Percentiles rank a stretch among this genome's conserved stretches.
Conservation (phyloP, 2,113 vertebrate genomes). For the Tautogolabrus adspersus region DNA sequence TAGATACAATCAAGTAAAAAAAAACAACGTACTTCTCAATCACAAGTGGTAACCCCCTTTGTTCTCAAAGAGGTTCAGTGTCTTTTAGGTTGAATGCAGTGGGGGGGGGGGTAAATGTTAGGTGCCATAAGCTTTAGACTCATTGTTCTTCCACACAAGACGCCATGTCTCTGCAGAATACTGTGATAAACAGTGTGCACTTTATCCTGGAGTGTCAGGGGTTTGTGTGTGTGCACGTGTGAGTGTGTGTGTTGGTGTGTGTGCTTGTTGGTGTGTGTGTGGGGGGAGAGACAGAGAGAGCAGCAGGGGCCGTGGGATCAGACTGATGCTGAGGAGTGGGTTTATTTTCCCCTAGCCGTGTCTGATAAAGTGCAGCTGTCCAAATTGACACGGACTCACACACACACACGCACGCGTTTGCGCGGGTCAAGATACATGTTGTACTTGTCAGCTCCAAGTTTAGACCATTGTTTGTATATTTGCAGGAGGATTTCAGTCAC, state of each 20-base stretch:
- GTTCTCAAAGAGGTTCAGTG: no score
- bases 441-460: slow-evolving; percentile 12
- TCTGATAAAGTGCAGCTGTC: slow-evolving; percentile 82
- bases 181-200: neutral
- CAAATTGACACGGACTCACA: slow-evolving; percentile 57
- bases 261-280: slow-evolving; percentile 12
- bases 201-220: slow-evolving; percentile 13
- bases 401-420: slow-evolving; percentile 6
- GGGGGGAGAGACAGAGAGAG: slow-evolving; percentile 28
- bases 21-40: no score
- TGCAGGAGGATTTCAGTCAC: slow-evolving; percentile 1
- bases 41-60: no score
- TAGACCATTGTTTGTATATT: slow-evolving; percentile 39
- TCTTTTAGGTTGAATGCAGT: no score
- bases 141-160: neutral
- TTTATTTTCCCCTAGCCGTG: slow-evolving; percentile 76
- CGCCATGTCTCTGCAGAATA: neutral
- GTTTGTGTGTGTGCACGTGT: neutral
- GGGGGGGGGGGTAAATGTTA: neutral
- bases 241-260: slow-evolving; percentile 13
- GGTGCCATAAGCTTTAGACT: neutral
- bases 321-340: slow-evolving; percentile 53
- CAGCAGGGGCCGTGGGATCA: slow-evolving; percentile 70
- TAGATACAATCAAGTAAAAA: no score
- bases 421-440: neutral